A percentile compares a stretch with the other conserved stretches of the same genome.
Evolutionary conservation across 1,140 invertebrate genomes (phyloP).

Genomic region (Trachymyrmex septentrionalis): DNA sequence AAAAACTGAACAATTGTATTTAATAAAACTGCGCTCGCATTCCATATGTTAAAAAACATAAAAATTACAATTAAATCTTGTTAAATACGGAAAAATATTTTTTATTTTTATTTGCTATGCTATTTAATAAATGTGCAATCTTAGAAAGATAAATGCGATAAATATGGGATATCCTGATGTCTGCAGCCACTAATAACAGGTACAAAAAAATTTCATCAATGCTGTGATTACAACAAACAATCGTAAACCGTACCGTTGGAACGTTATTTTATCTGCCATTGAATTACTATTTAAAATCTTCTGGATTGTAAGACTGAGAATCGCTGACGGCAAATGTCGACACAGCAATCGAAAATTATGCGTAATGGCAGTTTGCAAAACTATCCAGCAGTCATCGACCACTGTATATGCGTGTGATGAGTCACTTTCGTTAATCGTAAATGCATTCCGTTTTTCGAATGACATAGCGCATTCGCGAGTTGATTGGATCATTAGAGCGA

Average conservation of each 20-base stretch:
- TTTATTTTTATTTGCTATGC: neutral
- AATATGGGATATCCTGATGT: neutral
- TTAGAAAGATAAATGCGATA: neutral
- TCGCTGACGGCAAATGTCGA: neutral
- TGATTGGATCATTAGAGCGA: constrained; percentile 42
- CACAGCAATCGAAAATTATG: constrained; percentile 39
- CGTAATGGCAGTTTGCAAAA: constrained; percentile 51
- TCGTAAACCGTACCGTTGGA: neutral
- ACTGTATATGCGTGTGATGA: constrained; percentile 10
- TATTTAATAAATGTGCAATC: neutral
- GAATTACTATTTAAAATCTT: constrained; percentile 19
- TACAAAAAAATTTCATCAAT: neutral
- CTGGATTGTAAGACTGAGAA: constrained; percentile 1
- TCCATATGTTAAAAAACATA: neutral
- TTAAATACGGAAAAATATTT: neutral
- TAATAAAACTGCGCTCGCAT: neutral
- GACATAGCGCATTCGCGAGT: constrained; percentile 30
- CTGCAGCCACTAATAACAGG: neutral
- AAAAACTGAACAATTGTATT: neutral
- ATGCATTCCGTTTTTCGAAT: constrained; percentile 25
- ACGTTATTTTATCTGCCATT: neutral
- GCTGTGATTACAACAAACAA: neutral
- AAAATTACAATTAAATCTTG: neutral
- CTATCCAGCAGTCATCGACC: constrained; percentile 28
- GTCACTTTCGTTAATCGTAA: constrained; percentile 55